Evolutionary conservation across 2,113 vertebrate genomes (phyloP), one percentile per base, ranked within the genome.

Genomic region (Origma solitaria): DNA sequence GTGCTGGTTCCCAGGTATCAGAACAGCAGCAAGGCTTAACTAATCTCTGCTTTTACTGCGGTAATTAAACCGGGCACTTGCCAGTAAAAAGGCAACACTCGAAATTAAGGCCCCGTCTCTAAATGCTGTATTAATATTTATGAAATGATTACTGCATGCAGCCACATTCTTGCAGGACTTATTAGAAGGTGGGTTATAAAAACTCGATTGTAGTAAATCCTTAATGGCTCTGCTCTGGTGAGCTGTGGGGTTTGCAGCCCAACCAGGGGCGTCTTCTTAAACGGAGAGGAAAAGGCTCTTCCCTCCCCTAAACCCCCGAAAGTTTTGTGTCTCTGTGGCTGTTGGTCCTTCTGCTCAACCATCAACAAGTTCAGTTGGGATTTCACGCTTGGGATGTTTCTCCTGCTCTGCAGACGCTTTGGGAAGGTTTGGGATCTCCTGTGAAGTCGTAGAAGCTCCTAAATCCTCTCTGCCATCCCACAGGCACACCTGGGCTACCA

Each of bases 11-110:
- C 94, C 92, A 94, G 93, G 78, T 96, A 97, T 92, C 93, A 96
- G 93, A 97, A 96, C 94, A 95, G 97, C 96, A 96, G 97, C 96
- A 97, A 95, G 95, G 79, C 90, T 97, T 92, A 96, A 96, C 95
- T 97, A 97, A 97, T 97, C 97, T 96, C 88, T 95, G 76, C 84
- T 97, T 98, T 98, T 98, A 98, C 71, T 96, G 84, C 86, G 0
- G 60, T 95, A 96, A 97, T 98, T 98, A 98, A 98, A 97, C 85
- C 45, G 15, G 88, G 82, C 95, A 96, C 96, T 97, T 96, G 97
- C 96, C 97, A 98, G 97, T 98, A 97, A 98, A 98, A 97, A 98
- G 81, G 72, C 81, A 97, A 96, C 90, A 90, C 97, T 98, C 96
- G 96, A 97, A 97, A 97, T 97, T 94, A 93, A 95, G 93, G 89